A percentile compares a stretch with the other conserved stretches of the same genome.
phyloP scores from a whole-genome alignment of 2,888 invertebrate genomes.

The Sepiola atlantica region DNA sequence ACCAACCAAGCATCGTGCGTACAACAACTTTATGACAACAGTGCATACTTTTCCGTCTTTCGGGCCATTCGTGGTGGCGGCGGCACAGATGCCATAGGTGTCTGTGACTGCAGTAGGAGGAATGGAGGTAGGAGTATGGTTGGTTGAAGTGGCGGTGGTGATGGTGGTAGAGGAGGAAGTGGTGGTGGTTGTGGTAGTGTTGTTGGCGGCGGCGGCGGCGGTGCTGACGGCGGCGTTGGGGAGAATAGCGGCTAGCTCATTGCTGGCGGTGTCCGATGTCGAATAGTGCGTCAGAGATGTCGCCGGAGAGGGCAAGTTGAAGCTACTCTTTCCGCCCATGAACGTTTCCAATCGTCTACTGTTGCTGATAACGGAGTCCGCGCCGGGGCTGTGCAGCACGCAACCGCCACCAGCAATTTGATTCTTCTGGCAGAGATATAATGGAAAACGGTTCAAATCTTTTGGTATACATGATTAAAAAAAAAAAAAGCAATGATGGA shows the following conservation, averaged over 20 bases:
- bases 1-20: neutral
- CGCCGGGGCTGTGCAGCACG: slow-evolving; percentile 39
- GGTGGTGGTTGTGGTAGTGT: neutral
- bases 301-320: slow-evolving; percentile 39
- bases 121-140: neutral
- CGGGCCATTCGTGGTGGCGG: neutral
- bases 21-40: slow-evolving; percentile 33
- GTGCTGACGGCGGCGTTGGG: neutral
- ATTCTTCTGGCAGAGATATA: slow-evolving; percentile 45
- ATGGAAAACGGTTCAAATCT: slow-evolving; percentile 43
- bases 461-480: neutral
- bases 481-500: neutral
- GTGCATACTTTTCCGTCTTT: slow-evolving; percentile 45
- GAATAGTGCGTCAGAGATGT: slow-evolving; percentile 36
- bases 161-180: neutral
- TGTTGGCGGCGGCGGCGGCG: neutral
- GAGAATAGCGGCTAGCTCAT: slow-evolving; percentile 9
- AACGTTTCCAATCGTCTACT: slow-evolving; percentile 40
- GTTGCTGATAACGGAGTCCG: slow-evolving; percentile 45
- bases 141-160: neutral
- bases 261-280: neutral
- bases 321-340: neutral
- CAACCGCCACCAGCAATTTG: slow-evolving; percentile 36
- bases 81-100: neutral
- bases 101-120: neutral